These are phyloP conservation scores for Nibea coibor DNA, from an alignment of 2,113 vertebrate species.

Conservation along the genomic window DNA sequence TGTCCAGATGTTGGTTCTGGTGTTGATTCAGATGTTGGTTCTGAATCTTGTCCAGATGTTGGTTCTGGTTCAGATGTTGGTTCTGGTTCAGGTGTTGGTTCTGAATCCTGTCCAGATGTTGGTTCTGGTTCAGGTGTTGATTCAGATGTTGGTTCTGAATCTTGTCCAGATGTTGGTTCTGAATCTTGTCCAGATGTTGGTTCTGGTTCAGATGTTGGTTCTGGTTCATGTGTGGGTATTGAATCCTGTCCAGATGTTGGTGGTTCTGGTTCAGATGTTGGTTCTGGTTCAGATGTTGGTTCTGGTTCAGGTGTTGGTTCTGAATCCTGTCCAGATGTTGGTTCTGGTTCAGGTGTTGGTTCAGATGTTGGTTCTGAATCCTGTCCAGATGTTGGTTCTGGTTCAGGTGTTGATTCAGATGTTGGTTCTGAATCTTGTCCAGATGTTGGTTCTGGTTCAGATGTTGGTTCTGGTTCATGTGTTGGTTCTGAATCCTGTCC, in stretches of 20 bases:
- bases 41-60: background rate
- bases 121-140: background rate
- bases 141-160: background rate
- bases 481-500: background rate
- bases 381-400: no score
- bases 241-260: no score
- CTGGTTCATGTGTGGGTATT: background rate
- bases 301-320: no score
- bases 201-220: no score
- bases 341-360: no score
- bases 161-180: no score
- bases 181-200: no score
- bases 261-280: background rate
- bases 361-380: no score
- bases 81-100: background rate
- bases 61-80: no score
- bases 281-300: background rate
- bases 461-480: background rate
- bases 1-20: background rate
- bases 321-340: background rate
- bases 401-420: background rate
- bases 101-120: no score
- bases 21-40: background rate
- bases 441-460: background rate
- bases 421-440: no score